Percentiles rank a stretch among this genome's conserved stretches.
Conservation (phyloP, 2,797 vertebrate species). For the Clarias platycephalus region DNA sequence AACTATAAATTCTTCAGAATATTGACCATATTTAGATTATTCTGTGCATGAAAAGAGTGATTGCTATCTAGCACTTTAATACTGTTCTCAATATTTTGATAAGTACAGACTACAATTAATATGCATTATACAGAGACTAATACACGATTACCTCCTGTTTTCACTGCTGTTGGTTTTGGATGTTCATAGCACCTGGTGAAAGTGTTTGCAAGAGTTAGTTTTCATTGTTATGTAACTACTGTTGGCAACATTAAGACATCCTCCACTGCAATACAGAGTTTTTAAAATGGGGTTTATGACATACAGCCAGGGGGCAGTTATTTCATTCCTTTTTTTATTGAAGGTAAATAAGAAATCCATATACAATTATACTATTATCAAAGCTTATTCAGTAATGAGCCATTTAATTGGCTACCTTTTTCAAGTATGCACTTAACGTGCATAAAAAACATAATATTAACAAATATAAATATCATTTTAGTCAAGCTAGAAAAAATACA, state of each 20-base stretch:
- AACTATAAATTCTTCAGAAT: not conserved
- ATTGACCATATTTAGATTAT: slow-evolving; percentile 10
- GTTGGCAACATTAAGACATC: not conserved
- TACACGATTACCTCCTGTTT: not conserved
- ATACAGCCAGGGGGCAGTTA: not conserved
- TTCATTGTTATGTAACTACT: slow-evolving; percentile 1
- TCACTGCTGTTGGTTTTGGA: not conserved
- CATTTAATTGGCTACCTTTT: not conserved
- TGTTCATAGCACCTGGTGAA: slow-evolving; percentile 3
- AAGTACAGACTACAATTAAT: not conserved
- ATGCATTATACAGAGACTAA: slow-evolving; percentile 5
- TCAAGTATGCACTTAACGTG: not conserved
- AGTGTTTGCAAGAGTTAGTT: not conserved
- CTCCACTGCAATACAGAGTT: not conserved
- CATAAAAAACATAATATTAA: not conserved
- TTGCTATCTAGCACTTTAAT: not conserved
- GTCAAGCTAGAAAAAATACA: not conserved
- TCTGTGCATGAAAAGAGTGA: slow-evolving; percentile 15
- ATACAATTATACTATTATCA: not conserved
- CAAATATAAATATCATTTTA: not conserved
- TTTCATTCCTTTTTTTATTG: not conserved
- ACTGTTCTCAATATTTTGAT: not conserved
- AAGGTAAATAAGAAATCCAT: not conserved
- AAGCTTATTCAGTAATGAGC: not conserved
- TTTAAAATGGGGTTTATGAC: not conserved